phyloP scores from a whole-genome alignment of 2,888 invertebrate species.

The Ophioninae sp. region DNA sequence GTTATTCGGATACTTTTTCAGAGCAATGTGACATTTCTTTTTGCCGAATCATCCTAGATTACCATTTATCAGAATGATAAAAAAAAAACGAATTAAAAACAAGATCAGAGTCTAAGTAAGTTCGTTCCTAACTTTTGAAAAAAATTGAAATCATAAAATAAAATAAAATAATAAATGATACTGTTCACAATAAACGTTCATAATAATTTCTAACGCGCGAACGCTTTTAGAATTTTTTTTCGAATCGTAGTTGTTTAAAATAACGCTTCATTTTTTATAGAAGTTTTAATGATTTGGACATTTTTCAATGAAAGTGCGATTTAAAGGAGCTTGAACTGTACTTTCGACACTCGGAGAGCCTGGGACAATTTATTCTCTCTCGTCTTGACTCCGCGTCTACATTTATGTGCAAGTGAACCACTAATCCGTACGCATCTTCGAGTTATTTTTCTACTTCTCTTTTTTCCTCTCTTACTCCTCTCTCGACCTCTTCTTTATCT shows the following conservation, averaged over 20 bases:
- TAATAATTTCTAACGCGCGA: neutral
- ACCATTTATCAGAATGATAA: neutral
- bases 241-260: neutral
- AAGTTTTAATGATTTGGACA: neutral
- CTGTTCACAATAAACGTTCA: neutral
- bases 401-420: constrained; percentile 52
- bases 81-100: neutral
- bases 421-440: constrained; percentile 7
- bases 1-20: neutral
- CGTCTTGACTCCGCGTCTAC: constrained; percentile 21
- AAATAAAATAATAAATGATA: neutral
- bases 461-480: neutral
- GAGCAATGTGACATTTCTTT: neutral
- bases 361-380: neutral
- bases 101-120: neutral
- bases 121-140: neutral
- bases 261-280: neutral
- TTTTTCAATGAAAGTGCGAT: neutral
- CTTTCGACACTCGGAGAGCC: constrained; percentile 3
- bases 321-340: neutral
- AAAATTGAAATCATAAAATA: neutral
- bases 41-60: neutral
- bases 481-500: neutral
- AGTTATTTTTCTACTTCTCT: neutral
- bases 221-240: neutral